Conservation (phyloP, 2,113 vertebrate genomes). For the Myrmophylax atrothorax region DNA sequence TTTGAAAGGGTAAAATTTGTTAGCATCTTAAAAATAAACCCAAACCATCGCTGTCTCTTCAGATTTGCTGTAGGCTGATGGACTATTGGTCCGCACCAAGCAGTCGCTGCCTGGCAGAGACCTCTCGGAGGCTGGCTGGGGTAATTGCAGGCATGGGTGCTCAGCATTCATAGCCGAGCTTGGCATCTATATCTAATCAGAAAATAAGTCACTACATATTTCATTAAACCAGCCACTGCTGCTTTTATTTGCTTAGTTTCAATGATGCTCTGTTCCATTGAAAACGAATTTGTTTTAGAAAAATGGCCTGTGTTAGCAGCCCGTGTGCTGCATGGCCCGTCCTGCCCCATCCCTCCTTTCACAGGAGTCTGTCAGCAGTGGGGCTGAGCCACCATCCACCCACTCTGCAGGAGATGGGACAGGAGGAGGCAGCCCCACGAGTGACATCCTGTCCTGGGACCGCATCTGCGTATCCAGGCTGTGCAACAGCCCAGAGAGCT, state of each 20-base stretch:
- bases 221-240: constrained; percentile 55
- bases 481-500: not conserved
- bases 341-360: not conserved
- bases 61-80: constrained; percentile 19
- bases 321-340: accelerated
- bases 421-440: not conserved
- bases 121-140: not conserved
- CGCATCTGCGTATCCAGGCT: not conserved
- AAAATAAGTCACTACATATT: constrained; percentile 63
- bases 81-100: not conserved
- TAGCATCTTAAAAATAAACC: not conserved
- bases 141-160: not conserved
- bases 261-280: not conserved
- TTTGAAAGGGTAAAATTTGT: not conserved
- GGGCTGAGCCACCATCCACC: not conserved
- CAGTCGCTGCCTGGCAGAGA: not conserved
- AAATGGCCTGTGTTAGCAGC: not conserved
- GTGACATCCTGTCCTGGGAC: not conserved
- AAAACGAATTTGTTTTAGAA: constrained; percentile 20
- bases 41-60: not conserved
- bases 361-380: not conserved
- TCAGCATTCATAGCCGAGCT: not conserved
- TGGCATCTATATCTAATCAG: constrained; percentile 44
- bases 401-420: not conserved
- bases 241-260: constrained; percentile 50